Conservation (phyloP, 2,797 vertebrate species). For the Myoxocephalus aenaeus region DNA sequence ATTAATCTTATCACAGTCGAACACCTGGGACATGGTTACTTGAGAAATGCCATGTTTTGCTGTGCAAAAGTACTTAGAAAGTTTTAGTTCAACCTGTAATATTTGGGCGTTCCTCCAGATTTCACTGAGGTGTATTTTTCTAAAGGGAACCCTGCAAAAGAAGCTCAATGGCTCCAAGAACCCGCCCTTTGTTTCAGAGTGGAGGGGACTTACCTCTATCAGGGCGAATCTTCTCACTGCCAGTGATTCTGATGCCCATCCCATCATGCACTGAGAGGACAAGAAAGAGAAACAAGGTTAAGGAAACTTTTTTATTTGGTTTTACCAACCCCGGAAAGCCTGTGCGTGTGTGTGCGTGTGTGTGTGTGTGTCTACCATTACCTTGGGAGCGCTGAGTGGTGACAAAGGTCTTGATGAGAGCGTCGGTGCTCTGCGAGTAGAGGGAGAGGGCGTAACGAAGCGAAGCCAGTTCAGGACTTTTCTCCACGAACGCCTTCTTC, state of each 20-base stretch:
- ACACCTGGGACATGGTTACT: too few relatives aligned
- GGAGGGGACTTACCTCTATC: conserved; percentile 87
- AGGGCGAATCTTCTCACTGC: conserved; percentile 92
- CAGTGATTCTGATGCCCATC: conserved; percentile 94
- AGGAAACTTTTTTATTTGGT: not conserved
- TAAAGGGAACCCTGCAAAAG: not conserved
- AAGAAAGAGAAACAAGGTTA: not conserved
- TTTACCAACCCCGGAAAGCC: too few relatives aligned
- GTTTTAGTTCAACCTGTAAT: not conserved
- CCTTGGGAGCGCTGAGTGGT: conserved; percentile 94
- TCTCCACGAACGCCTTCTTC: conserved; percentile 96
- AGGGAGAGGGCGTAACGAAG: conserved; percentile 95
- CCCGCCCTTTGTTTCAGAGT: not conserved
- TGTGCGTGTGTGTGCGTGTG: not conserved
- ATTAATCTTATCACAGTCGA: too few relatives aligned
- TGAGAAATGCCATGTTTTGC: not conserved
- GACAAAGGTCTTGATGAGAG: conserved; percentile 97
- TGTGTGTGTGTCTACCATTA: conserved; percentile 61
- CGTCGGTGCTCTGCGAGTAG: conserved; percentile 97
- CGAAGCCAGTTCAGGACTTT: conserved; percentile 93
- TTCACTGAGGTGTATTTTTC: conserved; percentile 4
- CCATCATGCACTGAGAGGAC: conserved; percentile 90
- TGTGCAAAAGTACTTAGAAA: not conserved
- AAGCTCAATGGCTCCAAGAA: not conserved
- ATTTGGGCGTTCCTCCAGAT: not conserved